Conservation (phyloP, 2,797 vertebrate species). For the Graptemys geographica region DNA sequence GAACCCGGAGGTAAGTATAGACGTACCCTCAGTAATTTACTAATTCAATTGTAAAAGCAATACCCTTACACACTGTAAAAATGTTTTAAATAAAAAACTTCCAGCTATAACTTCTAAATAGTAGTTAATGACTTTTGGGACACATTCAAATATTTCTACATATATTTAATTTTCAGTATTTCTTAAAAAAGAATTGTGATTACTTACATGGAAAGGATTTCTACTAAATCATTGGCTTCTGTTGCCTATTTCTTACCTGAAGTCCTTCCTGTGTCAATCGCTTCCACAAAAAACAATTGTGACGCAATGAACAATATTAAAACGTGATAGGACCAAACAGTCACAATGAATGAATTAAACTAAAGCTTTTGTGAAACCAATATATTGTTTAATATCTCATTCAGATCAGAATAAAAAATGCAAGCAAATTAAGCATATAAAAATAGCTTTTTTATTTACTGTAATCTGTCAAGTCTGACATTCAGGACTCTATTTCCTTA, state of each 20-base stretch:
- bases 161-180: background rate
- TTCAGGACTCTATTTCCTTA: background rate
- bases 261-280: background rate
- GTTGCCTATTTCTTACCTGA: background rate
- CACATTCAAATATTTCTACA: background rate
- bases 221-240: background rate
- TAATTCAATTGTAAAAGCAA: background rate
- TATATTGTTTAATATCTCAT: background rate
- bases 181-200: background rate
- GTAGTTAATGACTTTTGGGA: fast-evolving
- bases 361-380: background rate
- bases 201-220: background rate
- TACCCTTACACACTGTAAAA: background rate
- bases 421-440: background rate
- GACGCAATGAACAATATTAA: background rate
- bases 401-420: background rate
- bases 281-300: background rate
- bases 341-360: background rate
- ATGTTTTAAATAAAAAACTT: background rate
- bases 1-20: too few relatives aligned
- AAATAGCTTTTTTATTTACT: background rate
- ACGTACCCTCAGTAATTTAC: background rate
- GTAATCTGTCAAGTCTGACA: background rate
- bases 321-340: background rate
- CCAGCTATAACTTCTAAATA: background rate